Conservation (phyloP, 2,797 vertebrate genomes). For the Luscinia megarhynchos region DNA sequence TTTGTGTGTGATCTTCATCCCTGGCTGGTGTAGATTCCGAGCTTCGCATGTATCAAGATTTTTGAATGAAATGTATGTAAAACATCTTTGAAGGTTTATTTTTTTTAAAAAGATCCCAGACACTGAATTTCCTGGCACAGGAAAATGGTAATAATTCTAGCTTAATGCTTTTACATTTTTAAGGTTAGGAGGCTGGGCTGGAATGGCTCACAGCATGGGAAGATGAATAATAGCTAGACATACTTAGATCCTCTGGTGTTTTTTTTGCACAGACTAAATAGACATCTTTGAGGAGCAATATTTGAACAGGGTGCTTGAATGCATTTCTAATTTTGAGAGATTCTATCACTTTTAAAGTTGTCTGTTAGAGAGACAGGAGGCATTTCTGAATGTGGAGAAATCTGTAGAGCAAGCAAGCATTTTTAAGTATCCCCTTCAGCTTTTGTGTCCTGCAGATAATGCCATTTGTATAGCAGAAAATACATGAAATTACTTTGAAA, state of each 20-base stretch:
- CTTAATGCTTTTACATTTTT: neutral
- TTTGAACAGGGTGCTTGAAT: neutral
- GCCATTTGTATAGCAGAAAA: neutral
- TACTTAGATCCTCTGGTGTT: neutral
- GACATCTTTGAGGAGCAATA: neutral
- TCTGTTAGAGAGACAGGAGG: neutral
- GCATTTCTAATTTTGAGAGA: neutral
- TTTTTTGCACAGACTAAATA: neutral
- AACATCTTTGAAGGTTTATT: neutral
- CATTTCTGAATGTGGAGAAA: neutral
- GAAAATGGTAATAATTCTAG: neutral
- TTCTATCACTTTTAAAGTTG: neutral
- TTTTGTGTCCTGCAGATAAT: neutral
- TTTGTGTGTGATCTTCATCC: neutral
- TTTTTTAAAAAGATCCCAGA: neutral
- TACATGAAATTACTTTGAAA: neutral
- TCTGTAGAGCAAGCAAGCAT: neutral
- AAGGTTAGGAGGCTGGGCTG: neutral
- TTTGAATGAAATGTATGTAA: neutral
- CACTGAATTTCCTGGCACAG: neutral
- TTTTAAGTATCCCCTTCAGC: neutral
- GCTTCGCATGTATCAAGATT: neutral
- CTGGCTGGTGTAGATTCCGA: neutral
- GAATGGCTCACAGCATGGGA: neutral
- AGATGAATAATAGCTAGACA: neutral